Percentiles rank a stretch among this genome's conserved stretches.
These are phyloP conservation scores for Hedya salicella DNA, from an alignment of 2,888 invertebrate genomes.

Conservation along the genomic window DNA sequence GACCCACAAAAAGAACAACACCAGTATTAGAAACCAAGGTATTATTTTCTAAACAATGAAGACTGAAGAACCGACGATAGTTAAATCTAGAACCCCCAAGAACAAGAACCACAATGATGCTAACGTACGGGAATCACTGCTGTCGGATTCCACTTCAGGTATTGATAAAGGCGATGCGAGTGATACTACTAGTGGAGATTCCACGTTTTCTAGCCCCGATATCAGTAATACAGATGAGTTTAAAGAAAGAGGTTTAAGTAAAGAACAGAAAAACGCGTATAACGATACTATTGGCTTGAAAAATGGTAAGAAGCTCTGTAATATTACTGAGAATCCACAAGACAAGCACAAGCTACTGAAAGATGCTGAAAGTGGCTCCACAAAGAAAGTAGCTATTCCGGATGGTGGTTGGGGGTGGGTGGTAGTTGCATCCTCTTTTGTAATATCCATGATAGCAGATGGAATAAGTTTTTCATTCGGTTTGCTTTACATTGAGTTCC, in stretches of 20 bases:
- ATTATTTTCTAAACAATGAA: slow-evolving; percentile 69
- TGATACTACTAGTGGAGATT: slow-evolving; percentile 65
- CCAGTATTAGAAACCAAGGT: slow-evolving; percentile 73
- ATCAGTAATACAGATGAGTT: slow-evolving; percentile 55
- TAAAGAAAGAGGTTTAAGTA: slow-evolving; percentile 49
- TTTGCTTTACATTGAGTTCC: slow-evolving; percentile 92
- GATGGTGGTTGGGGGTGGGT: slow-evolving; percentile 97
- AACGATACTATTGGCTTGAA: slow-evolving; percentile 44
- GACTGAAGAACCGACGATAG: slow-evolving; percentile 61
- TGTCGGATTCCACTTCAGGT: slow-evolving; percentile 80
- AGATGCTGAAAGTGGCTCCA: slow-evolving; percentile 48
- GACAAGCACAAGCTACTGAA: slow-evolving; percentile 51
- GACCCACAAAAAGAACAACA: slow-evolving; percentile 56
- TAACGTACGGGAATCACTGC: slow-evolving; percentile 68
- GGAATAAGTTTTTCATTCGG: slow-evolving; percentile 98
- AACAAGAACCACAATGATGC: slow-evolving; percentile 59
- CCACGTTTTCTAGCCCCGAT: slow-evolving; percentile 72
- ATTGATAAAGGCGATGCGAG: slow-evolving; percentile 77
- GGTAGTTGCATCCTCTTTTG: slow-evolving; percentile 93
- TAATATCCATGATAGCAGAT: slow-evolving; percentile 95
- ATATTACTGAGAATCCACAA: slow-evolving; percentile 58
- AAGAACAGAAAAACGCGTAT: slow-evolving; percentile 59
- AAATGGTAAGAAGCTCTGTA: slow-evolving; percentile 51
- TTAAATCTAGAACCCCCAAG: slow-evolving; percentile 67
- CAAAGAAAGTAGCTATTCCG: slow-evolving; percentile 85